These are phyloP conservation scores for Dexiosoma caninum DNA, from an alignment of 2,888 invertebrate genomes.

Conservation along the genomic window DNA sequence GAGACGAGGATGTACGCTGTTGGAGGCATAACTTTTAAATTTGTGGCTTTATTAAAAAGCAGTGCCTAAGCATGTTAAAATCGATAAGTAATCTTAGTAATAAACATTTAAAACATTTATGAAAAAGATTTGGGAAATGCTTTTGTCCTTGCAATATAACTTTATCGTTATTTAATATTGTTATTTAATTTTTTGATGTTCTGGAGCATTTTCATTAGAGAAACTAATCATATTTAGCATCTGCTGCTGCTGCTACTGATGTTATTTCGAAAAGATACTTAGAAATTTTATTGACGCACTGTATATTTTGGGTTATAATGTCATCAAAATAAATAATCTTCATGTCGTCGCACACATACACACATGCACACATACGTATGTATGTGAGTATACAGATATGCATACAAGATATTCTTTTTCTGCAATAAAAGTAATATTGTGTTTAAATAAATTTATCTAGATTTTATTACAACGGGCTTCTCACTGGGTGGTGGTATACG, in stretches of 20 bases:
- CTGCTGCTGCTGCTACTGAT: slow-evolving; percentile 26
- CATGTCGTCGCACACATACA: background rate
- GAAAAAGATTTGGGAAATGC: background rate
- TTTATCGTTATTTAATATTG: slow-evolving; percentile 35
- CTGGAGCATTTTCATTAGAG: slow-evolving; percentile 40
- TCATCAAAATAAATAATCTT: slow-evolving; percentile 39
- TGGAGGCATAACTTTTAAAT: too few species aligned
- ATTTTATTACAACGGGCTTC: background rate
- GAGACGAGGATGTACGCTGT: too few species aligned
- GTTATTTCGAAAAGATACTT: slow-evolving; percentile 24
- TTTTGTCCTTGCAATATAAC: background rate
- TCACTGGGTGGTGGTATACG: background rate
- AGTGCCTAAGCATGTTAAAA: background rate
- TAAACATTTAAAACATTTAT: background rate
- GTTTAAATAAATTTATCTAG: slow-evolving; percentile 4
- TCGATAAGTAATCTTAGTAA: slow-evolving; percentile 22
- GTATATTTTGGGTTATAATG: slow-evolving; percentile 44
- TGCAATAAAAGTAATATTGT: slow-evolving; percentile 5
- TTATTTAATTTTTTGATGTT: slow-evolving; percentile 8
- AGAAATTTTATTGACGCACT: slow-evolving; percentile 49
- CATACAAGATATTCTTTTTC: background rate
- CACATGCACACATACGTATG: background rate
- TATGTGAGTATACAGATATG: background rate
- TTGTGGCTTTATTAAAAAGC: slow-evolving; percentile 56
- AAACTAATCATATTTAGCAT: slow-evolving; percentile 48